Base-by-base conservation (phyloP, 2,888 invertebrate species). In the Cephus rjabovi region DNA sequence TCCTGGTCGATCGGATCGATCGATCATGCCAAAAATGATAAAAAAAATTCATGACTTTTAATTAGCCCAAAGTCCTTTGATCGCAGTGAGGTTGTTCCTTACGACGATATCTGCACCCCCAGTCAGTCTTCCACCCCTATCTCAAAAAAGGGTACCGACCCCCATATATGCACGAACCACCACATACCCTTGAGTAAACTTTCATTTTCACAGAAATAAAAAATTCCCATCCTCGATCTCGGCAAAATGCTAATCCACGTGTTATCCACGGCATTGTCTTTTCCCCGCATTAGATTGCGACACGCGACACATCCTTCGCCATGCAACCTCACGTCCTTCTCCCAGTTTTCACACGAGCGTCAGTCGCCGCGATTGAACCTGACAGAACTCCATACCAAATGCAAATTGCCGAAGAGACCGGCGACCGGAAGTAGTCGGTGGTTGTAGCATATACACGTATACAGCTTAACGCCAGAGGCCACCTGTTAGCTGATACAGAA, bases 401-500 rank as follows among this genome's bases (percentile, higher is more conserved):
- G 87, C 87, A 88, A 89, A 89, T 89, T 86, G 81, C 80, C 76
- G 78, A 81, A 85, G 81, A 85, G 84, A 84, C 85, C 84, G 79
- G 85, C 83, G 82, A 87, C 81, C 88, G 89, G 89, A 89, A 88
- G 75, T 78, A 78, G 79, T 77, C 76, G 77, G 79, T 82, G 82
- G 75, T 79, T 78, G 75, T 73, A 69, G 69, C 56, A 35, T 12
- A n/a, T 77, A 75, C 77, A 79, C 79, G 74, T 9, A 23, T 56
- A 56, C 23, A 75, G 79, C 69, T 76, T 69, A 76, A 75, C 77
- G 81, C 83, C 80, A 82, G 83, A 84, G 84, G 81, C 82, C 85
- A 85, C 83, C 85, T 85, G 85, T 83, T 82, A 76, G 76, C 82
- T 83, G 85, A 85, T 85, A 89, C 86, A 87, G 89, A 90, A 90